Evolutionary conservation across 2,113 vertebrate genomes (phyloP), one percentile per base, ranked within the genome.

Genomic region (Mesembrinibis cayennensis): DNA sequence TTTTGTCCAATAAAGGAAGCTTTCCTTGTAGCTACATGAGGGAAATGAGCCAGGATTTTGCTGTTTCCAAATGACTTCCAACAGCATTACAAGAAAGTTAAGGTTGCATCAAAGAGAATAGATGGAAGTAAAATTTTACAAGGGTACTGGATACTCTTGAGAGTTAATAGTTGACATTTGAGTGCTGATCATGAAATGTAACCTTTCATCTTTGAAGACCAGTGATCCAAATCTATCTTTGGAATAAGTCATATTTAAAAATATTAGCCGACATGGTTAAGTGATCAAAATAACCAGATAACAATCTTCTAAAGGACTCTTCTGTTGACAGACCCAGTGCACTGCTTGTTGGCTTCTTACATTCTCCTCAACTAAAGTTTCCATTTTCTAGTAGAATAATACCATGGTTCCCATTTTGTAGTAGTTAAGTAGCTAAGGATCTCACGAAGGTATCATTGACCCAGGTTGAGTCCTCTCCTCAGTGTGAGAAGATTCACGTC

Each of bases 161-260:
- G 73, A 93, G 49, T 70, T 53, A 16, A 72, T 94, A 56, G 42
- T 84, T 96, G 94, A 81, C 27, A n/a, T 87, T 82, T 89, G 83
- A 81, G 53, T 16, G 40, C 49, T 85, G 66, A 72, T 85, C 73
- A 65, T 52, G 40, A 85, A 85, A 90, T 42, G 13, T 59, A 87
- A 79, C 40, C 58, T 91, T 87, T 87, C 47, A 52, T 96, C 77
- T 87, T 79, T 82, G 66, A 52, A 82, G 70, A 82, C 18, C 42
- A 38, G 45, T 78, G 72, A 83, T 89, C 47, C 26, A 69, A 79
- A 61, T 87, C 56, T 91, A 22, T 87, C 77, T 94, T 89, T 69
- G 53, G 56, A 87, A 11, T 82, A 89, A 91, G 55, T 59, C 0
- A 3, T 84, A 52, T 58, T 95, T 94, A 59, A 84, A 90, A 93